Evolutionary conservation across 1,140 invertebrate genomes (phyloP), one percentile per base, ranked within the genome.

Genomic region (Cyphomyrmex costatus): DNA sequence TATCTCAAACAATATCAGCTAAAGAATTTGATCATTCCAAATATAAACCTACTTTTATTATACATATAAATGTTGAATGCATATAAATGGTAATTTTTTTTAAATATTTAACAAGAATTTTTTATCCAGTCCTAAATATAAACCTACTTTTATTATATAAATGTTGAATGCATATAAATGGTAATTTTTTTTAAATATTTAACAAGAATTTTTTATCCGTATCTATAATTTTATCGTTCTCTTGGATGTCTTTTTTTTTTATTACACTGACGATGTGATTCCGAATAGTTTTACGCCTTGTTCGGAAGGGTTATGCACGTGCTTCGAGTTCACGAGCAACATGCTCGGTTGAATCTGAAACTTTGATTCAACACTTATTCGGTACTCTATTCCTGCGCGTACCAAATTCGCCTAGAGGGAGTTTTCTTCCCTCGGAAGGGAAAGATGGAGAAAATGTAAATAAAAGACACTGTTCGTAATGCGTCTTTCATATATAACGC

Each of bases 331-430:
- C 24, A 66, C 51, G 36, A 42, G 16, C 36, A 21, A 53, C 27
- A 36, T 46, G 51, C 66, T 71, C 53, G 27, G 68, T 24, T 83
- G 79, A 73, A 82, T 60, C 10, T 49, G 12, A 7, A 83, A 83
- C 36, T 83, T 70, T 36, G 63, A 80, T 70, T 60, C 79, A 60
- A 36, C 79, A 83, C 68, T 83, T 82, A 56, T 82, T 73, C 36
- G 46, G 53, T 53, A 19, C 79, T 60, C 24, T 58, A 58, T 60
- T 46, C 46, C 79, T 30, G 53, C 24, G 36, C 36, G 21, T 24
- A 56, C 42, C 53, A 83, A 74, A 74, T 74, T 83, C 36, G 53
- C 65, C 21, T 53, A 24, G 27, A 36, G 3, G 63, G 16, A 42
- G 51, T 16, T 30, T 33, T 58, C 53, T 46, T 73, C 16, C 24